phyloP scores from a whole-genome alignment of 2,797 vertebrate genomes.

The Acanthurus leucopareius region DNA sequence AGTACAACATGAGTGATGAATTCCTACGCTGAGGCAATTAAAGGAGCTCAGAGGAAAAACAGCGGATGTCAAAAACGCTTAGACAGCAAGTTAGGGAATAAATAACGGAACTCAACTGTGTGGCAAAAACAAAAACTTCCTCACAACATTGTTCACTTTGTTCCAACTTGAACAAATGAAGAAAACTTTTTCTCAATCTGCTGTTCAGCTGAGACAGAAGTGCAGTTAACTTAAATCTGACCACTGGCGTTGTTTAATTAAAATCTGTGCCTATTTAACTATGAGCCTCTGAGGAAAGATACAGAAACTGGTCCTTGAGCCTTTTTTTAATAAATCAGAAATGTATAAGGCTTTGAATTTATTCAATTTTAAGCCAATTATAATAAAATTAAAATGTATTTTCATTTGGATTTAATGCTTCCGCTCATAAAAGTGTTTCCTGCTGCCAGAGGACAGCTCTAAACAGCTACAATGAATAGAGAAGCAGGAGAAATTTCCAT shows the following conservation, averaged over 20 bases:
- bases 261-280: neutral
- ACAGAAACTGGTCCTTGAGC: neutral
- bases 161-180: neutral
- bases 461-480: neutral
- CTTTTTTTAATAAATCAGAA: neutral
- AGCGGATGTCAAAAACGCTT: neutral
- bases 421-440: neutral
- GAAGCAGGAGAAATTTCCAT: neutral
- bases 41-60: conserved; percentile 6
- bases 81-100: neutral
- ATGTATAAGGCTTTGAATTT: neutral
- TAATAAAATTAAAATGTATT: neutral
- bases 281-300: neutral
- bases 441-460: neutral
- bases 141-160: no score
- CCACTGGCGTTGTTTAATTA: neutral
- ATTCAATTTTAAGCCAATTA: neutral
- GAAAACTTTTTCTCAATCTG: neutral
- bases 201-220: neutral
- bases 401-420: conserved; percentile 1
- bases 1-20: neutral
- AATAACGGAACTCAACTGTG: neutral
- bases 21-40: conserved; percentile 1
- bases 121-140: neutral
- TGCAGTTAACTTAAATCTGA: neutral